A percentile compares a stretch with the other conserved stretches of the same genome.
Conservation (phyloP, 2,113 vertebrate species). For the Psilopogon haemacephalus region DNA sequence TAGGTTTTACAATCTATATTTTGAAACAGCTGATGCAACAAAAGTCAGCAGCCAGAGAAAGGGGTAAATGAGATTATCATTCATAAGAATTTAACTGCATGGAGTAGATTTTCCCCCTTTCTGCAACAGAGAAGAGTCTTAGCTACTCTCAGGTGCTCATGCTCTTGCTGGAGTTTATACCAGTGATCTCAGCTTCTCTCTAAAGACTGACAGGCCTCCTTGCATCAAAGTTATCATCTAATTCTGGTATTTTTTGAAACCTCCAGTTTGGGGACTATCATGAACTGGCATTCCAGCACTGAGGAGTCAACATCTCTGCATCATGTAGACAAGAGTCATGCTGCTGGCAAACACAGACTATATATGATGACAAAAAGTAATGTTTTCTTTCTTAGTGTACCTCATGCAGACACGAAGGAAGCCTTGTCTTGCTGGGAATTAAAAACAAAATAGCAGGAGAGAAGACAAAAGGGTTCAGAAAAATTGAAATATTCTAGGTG, state of each 20-base stretch:
- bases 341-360: not conserved
- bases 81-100: not conserved
- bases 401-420: not conserved
- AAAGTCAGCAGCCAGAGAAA: not conserved
- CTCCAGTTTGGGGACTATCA: not conserved
- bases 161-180: not conserved
- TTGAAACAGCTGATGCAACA: not conserved
- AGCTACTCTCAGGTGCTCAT: not conserved
- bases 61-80: not conserved
- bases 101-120: not conserved
- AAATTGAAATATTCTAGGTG: not conserved
- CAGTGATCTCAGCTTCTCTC: not conserved
- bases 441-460: not conserved
- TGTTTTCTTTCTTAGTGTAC: not conserved
- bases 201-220: not conserved
- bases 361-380: not conserved
- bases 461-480: not conserved
- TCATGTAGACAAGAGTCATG: no score
- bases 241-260: not conserved
- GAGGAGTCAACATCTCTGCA: not conserved
- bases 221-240: not conserved
- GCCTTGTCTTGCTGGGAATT: not conserved
- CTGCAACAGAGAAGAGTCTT: not conserved
- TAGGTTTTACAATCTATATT: not conserved
- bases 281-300: not conserved